Percentiles rank a stretch among this genome's conserved stretches.
Evolutionary conservation across 2,113 vertebrate species (phyloP).

Genomic region (Suncus etruscus): DNA sequence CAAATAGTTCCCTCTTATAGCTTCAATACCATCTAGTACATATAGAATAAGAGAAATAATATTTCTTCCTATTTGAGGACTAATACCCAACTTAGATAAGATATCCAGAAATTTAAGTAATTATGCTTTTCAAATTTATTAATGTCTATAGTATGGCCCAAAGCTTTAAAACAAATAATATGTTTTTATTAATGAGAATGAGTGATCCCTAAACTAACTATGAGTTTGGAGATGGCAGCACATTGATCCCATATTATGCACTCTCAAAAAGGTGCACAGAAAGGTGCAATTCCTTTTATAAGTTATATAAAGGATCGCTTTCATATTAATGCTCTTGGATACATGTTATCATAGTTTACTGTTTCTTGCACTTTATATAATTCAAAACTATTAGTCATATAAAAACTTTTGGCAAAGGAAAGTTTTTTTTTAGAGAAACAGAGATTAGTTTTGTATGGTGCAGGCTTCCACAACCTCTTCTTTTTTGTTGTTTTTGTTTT

Average conservation of each 20-base stretch:
- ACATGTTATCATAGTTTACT: constrained; percentile 50
- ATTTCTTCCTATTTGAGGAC: not conserved
- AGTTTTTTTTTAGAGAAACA: not conserved
- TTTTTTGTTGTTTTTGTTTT: too few species aligned
- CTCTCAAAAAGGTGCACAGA: constrained; percentile 52
- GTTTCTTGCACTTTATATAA: not conserved
- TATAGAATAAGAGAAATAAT: not conserved
- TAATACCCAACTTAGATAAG: not conserved
- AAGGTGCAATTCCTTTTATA: constrained; percentile 1
- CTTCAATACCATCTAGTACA: not conserved
- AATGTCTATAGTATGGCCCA: not conserved
- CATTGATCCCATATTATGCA: constrained; percentile 2
- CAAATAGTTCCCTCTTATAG: not conserved
- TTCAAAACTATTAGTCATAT: not conserved
- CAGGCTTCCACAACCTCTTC: not conserved
- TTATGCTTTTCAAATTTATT: not conserved
- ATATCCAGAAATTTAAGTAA: not conserved
- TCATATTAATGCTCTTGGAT: constrained; percentile 11
- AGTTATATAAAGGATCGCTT: constrained; percentile 32
- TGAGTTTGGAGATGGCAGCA: constrained; percentile 5
- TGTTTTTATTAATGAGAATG: constrained; percentile 54
- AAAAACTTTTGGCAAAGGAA: constrained; percentile 48
- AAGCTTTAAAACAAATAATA: constrained; percentile 17
- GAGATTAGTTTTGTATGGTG: constrained; percentile 26
- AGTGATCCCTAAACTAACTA: constrained; percentile 39